These are phyloP conservation scores for Apis cerana DNA, from an alignment of 1,140 invertebrate genomes.

Conservation along the genomic window DNA sequence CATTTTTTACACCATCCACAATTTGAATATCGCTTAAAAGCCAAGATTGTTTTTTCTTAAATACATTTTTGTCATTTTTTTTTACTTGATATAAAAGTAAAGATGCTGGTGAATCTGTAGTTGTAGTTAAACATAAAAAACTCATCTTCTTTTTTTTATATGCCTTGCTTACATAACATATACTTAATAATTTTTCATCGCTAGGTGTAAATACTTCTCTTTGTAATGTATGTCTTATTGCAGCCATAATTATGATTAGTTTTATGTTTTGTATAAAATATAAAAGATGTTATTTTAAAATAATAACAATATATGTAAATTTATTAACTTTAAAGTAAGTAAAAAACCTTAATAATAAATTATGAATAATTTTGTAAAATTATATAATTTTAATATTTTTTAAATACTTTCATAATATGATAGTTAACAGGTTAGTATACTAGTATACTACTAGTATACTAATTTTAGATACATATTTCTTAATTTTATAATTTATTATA, in stretches of 20 bases:
- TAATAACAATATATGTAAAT: background rate
- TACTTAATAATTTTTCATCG: conserved; percentile 90
- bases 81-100: conserved; percentile 91
- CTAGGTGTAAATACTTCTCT: conserved; percentile 90
- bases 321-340: background rate
- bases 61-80: conserved; percentile 91
- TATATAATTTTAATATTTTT: background rate
- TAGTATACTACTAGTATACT: too few relatives aligned
- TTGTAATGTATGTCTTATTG: conserved; percentile 88
- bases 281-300: background rate
- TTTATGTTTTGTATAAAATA: background rate
- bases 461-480: background rate
- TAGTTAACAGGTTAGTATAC: background rate
- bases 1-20: conserved; percentile 87
- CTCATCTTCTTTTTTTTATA: conserved; percentile 90
- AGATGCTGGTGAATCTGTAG: conserved; percentile 86
- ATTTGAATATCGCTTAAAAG: conserved; percentile 88
- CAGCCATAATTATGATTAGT: conserved; percentile 80
- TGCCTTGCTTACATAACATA: conserved; percentile 89
- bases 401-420: background rate
- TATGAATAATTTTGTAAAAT: background rate
- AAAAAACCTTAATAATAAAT: background rate
- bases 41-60: conserved; percentile 93
- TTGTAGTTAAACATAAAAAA: conserved; percentile 90
- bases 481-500: background rate